Percentiles rank a stretch among this genome's conserved stretches.
phyloP scores from a whole-genome alignment of 2,888 invertebrate genomes.

The Apamea sordens region DNA sequence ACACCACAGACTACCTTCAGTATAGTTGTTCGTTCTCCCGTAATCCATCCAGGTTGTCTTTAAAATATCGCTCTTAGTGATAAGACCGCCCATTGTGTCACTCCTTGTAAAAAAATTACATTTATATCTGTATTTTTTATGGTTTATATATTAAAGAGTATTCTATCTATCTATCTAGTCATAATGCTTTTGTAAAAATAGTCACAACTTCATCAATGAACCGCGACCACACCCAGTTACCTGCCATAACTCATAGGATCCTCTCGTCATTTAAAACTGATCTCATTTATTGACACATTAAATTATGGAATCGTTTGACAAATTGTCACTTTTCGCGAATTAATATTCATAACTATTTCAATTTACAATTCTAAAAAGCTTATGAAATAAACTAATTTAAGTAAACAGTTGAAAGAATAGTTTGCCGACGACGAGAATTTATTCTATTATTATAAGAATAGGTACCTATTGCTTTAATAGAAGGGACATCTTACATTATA shows the following conservation, averaged over 20 bases:
- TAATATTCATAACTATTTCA: conserved; percentile 32
- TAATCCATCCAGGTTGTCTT: background rate
- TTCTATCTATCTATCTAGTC: background rate
- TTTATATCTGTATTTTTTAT: too few species aligned
- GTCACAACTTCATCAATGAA: background rate
- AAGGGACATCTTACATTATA: background rate
- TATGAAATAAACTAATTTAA: conserved; percentile 34
- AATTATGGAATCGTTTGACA: conserved; percentile 25
- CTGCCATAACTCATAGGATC: conserved; percentile 3
- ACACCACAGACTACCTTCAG: too few species aligned
- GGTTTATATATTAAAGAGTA: too few species aligned
- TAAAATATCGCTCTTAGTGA: background rate
- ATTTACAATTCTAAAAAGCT: conserved; percentile 5
- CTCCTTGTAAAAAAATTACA: too few species aligned
- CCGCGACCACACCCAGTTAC: conserved; percentile 17
- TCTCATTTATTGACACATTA: conserved; percentile 12
- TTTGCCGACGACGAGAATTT: conserved; percentile 1
- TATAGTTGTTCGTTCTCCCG: too few species aligned
- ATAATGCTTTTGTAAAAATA: background rate
- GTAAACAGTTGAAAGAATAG: conserved; percentile 16
- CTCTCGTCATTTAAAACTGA: conserved; percentile 10
- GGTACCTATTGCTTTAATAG: background rate
- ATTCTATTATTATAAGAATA: background rate
- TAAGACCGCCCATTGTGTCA: too few species aligned
- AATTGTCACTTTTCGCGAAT: conserved; percentile 28